A percentile compares a stretch with the other conserved stretches of the same genome.
phyloP scores from a whole-genome alignment of 1,140 invertebrate species.

The Cydia strobilella region DNA sequence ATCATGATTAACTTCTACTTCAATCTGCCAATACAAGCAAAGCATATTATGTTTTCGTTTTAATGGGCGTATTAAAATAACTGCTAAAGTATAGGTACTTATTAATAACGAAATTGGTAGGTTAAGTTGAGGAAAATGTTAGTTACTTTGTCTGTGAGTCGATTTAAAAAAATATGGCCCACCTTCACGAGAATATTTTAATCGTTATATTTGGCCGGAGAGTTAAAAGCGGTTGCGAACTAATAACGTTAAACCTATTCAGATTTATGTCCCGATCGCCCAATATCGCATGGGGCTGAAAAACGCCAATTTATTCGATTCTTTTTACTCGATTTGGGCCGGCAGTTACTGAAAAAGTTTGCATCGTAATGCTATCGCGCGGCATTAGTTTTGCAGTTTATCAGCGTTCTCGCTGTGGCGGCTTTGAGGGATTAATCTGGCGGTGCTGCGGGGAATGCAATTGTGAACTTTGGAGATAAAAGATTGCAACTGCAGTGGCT shows the following conservation, averaged over 20 bases:
- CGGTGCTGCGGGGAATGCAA: constrained; percentile 50
- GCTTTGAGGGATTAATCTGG: constrained; percentile 75
- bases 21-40: not conserved
- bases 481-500: constrained; percentile 15
- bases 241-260: constrained; percentile 42
- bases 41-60: too few relatives aligned
- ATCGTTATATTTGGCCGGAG: constrained; percentile 36
- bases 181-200: not conserved
- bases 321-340: constrained; percentile 66
- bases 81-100: too few relatives aligned
- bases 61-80: too few relatives aligned
- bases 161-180: not conserved
- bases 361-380: constrained; percentile 75
- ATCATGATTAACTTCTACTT: constrained; percentile 39
- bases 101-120: not conserved
- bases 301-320: constrained; percentile 64
- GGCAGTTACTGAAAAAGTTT: constrained; percentile 74
- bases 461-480: constrained; percentile 43
- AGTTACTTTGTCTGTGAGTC: not conserved
- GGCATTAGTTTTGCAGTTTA: constrained; percentile 74
- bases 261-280: constrained; percentile 64
- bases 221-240: constrained; percentile 27
- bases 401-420: constrained; percentile 56
- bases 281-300: constrained; percentile 55
- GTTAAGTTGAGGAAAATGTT: not conserved